Conservation (phyloP, 1,140 invertebrate species). For the Zaprionus nigranus region DNA sequence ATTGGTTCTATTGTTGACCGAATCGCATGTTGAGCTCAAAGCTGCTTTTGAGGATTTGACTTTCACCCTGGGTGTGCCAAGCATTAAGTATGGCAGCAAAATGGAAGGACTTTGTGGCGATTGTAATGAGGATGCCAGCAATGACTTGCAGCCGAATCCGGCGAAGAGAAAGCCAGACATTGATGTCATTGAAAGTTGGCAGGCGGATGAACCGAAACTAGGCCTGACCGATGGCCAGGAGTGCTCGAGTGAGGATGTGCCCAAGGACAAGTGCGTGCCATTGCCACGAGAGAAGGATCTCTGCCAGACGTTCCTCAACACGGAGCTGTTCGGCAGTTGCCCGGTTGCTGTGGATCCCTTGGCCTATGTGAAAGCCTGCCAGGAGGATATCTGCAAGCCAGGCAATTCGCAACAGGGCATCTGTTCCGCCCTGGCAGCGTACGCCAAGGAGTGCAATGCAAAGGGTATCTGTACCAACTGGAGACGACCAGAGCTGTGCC, state of each 20-base stretch:
- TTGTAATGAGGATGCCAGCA: slow-evolving; percentile 88
- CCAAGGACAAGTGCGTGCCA: slow-evolving; percentile 85
- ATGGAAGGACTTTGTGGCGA: slow-evolving; percentile 92
- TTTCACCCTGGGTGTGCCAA: slow-evolving; percentile 87
- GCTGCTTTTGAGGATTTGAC: slow-evolving; percentile 86
- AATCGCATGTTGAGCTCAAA: slow-evolving; percentile 86
- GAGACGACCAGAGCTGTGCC: slow-evolving; percentile 88
- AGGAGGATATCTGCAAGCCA: slow-evolving; percentile 87
- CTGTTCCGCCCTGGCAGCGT: slow-evolving; percentile 89
- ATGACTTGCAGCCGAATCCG: slow-evolving; percentile 87
- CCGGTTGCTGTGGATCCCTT: slow-evolving; percentile 89
- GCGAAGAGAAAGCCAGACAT: slow-evolving; percentile 68
- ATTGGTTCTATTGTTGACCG: slow-evolving; percentile 84
- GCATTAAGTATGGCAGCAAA: slow-evolving; percentile 89
- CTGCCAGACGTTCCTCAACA: slow-evolving; percentile 88
- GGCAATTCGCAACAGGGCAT: slow-evolving; percentile 85
- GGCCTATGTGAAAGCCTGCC: slow-evolving; percentile 88
- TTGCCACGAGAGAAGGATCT: slow-evolving; percentile 86
- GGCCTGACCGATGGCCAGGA: slow-evolving; percentile 63
- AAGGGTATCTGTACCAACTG: slow-evolving; percentile 90
- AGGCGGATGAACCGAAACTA: slow-evolving; percentile 85
- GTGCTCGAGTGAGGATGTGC: slow-evolving; percentile 75
- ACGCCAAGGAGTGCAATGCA: slow-evolving; percentile 89
- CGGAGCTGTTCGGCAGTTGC: slow-evolving; percentile 89
- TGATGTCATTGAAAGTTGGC: slow-evolving; percentile 88